These are phyloP conservation scores for Caenorhabditis tropicalis DNA, from an alignment of 1,140 invertebrate genomes.

Conservation along the genomic window DNA sequence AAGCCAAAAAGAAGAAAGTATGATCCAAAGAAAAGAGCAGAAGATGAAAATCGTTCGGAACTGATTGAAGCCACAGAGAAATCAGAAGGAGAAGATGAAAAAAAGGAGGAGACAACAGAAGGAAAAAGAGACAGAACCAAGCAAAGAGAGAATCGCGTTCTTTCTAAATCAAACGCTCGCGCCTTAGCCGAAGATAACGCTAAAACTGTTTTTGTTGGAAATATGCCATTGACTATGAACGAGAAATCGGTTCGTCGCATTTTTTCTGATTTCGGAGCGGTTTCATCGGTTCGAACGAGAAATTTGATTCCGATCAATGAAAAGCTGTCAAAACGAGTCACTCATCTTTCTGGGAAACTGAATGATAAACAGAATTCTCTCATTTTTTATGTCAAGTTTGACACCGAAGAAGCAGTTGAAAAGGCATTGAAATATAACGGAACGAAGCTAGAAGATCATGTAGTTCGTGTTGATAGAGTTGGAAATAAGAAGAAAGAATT, in stretches of 20 bases:
- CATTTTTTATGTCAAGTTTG: constrained; percentile 42
- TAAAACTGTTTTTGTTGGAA: constrained; percentile 39
- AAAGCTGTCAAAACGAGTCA: constrained; percentile 27
- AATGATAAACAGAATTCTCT: constrained; percentile 43
- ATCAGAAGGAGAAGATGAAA: not conserved
- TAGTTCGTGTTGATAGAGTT: constrained; percentile 24
- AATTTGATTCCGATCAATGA: constrained; percentile 29
- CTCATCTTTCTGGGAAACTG: constrained; percentile 21
- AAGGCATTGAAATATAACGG: constrained; percentile 47
- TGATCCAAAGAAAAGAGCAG: not conserved
- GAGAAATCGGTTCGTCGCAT: constrained; percentile 23
- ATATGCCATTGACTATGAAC: constrained; percentile 40
- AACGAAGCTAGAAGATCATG: constrained; percentile 12
- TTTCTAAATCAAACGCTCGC: not conserved
- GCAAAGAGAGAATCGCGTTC: constrained; percentile 3
- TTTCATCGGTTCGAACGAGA: constrained; percentile 41
- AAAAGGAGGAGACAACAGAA: not conserved
- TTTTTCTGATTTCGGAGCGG: constrained; percentile 35
- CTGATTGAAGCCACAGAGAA: not conserved
- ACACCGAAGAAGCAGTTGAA: constrained; percentile 7
- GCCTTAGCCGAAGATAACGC: not conserved
- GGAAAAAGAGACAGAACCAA: constrained; percentile 18
- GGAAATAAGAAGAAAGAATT: constrained; percentile 28
- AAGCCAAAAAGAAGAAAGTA: constrained; percentile 12
- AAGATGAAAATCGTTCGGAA: not conserved